Evolutionary conservation across 2,113 vertebrate species (phyloP), one percentile per base, ranked within the genome.

Genomic region (Micronycteris hirsuta): DNA sequence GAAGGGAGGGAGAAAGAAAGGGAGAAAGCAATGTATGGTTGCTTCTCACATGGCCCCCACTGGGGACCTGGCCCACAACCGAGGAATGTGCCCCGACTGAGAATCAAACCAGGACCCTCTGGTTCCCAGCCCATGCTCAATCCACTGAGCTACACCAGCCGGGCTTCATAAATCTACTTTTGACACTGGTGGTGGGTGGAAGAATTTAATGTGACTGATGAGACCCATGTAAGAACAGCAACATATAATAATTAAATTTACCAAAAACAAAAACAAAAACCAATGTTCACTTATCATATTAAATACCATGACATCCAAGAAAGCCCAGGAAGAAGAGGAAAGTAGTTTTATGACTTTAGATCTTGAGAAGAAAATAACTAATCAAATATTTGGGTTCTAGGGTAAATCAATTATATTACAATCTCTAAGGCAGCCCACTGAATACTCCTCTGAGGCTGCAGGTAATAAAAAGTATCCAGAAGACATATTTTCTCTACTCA

Each of bases 401-500:
- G 71, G 85, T 81, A 76, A 94, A 77, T 54, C 78, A 54, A 54
- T 91, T 85, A 56, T 2, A 73, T 78, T 56, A 36, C 12, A 33
- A 89, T 83, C 24, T 89, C 56, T 74, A 94, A 91, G 41, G 47
- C 56, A 47, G 26, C 15, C 63, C 54, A 54, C 31, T 71, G 45
- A 94, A 65, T 92, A 73, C 56, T 77, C 47, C 15, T 47, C 36
- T 22, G 65, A 94, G 68, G 16, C 7, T 36, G n/a, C 86, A 47
- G 41, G 17, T 91, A 89, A 92, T 89, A 71, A 92, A 91, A 95
- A 84, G 65, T 85, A 12, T 91, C 83, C 86, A 95, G 70, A 94
- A 91, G 78, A 94, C 56, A 73, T 9, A 78, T 76, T 93, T 80
- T 33, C 26, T 95, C 63, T 70, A 68, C 16, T 83, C 28, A 96